Conservation (phyloP, 2,888 invertebrate genomes). For the Dione juno region DNA sequence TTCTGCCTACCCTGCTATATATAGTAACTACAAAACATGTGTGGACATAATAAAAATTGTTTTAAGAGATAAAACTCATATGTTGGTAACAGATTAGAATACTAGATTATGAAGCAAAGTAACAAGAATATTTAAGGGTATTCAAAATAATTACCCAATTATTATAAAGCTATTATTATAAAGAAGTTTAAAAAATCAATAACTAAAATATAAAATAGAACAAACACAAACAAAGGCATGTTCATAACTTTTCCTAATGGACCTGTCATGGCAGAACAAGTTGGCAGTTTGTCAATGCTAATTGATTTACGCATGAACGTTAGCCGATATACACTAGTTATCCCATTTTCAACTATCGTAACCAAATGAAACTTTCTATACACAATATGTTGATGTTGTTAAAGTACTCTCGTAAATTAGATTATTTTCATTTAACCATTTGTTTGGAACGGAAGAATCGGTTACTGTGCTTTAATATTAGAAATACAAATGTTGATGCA, state of each 20-base stretch:
- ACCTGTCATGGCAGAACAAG: constrained; percentile 50
- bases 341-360: constrained; percentile 29
- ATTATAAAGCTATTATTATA: too few species aligned
- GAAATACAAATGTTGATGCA: too few species aligned
- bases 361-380: constrained; percentile 24
- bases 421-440: not conserved
- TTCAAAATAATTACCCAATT: too few species aligned
- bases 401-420: not conserved
- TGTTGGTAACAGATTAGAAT: too few species aligned
- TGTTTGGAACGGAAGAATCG: not conserved
- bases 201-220: not conserved
- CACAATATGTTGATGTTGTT: constrained; percentile 13
- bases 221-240: constrained; percentile 29
- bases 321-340: constrained; percentile 39
- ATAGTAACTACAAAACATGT: too few species aligned
- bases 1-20: too few species aligned
- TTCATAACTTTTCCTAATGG: constrained; percentile 33
- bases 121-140: too few species aligned
- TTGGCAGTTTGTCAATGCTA: constrained; percentile 59
- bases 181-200: too few species aligned
- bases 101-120: too few species aligned
- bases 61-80: too few species aligned
- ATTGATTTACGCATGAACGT: constrained; percentile 60
- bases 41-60: too few species aligned
- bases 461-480: not conserved